Conservation (phyloP, 2,888 invertebrate genomes). For the Agelastica alni region DNA sequence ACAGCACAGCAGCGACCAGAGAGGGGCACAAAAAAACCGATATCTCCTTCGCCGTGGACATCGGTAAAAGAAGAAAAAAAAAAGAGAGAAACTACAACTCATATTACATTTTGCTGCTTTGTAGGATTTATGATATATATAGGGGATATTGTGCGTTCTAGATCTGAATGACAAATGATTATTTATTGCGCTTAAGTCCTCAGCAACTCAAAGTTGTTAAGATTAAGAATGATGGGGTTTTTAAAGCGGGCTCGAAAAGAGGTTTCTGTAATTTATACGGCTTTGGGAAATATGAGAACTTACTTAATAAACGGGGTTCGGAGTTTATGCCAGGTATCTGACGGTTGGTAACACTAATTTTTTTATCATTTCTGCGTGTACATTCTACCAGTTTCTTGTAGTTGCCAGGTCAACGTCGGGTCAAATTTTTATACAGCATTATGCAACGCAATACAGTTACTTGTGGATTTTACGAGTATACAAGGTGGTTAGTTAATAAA, state of each 20-base stretch:
- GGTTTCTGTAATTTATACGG: slow-evolving; percentile 24
- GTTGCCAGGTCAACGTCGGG: slow-evolving; percentile 11
- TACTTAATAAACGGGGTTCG: slow-evolving; percentile 25
- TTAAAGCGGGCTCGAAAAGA: slow-evolving; percentile 27
- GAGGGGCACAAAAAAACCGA: slow-evolving; percentile 53
- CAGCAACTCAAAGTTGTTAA: slow-evolving; percentile 38
- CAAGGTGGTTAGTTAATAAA: neutral
- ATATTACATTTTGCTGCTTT: slow-evolving; percentile 55
- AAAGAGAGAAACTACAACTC: slow-evolving; percentile 50
- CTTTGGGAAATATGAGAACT: slow-evolving; percentile 29
- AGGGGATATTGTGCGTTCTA: slow-evolving; percentile 50
- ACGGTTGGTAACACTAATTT: slow-evolving; percentile 3
- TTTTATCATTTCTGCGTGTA: slow-evolving; percentile 11
- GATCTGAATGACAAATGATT: slow-evolving; percentile 50
- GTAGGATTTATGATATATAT: slow-evolving; percentile 50
- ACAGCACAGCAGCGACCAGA: slow-evolving; percentile 43
- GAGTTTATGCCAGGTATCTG: slow-evolving; percentile 13
- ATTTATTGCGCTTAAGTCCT: slow-evolving; percentile 45
- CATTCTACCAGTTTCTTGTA: slow-evolving; percentile 17
- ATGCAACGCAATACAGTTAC: neutral
- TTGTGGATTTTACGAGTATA: neutral
- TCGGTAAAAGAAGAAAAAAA: slow-evolving; percentile 40
- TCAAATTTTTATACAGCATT: slow-evolving; percentile 4
- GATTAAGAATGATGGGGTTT: slow-evolving; percentile 35
- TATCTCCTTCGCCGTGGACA: slow-evolving; percentile 51